Evolutionary conservation across 2,888 invertebrate genomes (phyloP).

Genomic region (Eupithecia centaureata): DNA sequence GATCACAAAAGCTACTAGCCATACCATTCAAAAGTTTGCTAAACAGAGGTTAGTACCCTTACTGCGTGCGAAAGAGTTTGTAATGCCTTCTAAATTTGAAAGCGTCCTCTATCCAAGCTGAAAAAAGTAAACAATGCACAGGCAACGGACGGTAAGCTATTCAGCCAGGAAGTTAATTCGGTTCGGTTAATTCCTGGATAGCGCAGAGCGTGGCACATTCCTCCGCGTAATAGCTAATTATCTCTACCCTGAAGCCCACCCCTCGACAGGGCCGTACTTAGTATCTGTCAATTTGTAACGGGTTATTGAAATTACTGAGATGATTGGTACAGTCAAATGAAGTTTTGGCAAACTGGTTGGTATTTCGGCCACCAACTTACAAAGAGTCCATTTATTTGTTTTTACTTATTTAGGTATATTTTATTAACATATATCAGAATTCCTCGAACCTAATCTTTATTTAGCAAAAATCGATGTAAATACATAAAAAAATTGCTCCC

Average conservation of each 20-base stretch:
- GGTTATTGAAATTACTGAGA: constrained; percentile 4
- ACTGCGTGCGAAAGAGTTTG: background rate
- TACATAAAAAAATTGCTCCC: background rate
- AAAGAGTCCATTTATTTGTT: background rate
- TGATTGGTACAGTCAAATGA: background rate
- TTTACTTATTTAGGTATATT: no score
- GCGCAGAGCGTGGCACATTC: constrained; percentile 60
- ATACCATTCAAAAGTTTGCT: background rate
- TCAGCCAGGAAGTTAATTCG: constrained; percentile 52
- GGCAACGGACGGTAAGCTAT: constrained; percentile 18
- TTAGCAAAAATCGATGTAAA: background rate
- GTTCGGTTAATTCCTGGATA: constrained; percentile 60
- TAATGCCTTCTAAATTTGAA: background rate
- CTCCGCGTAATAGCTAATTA: constrained; percentile 77
- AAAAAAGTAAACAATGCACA: constrained; percentile 1
- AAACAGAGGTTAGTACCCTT: background rate
- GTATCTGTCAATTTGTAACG: constrained; percentile 15
- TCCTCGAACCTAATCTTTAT: background rate
- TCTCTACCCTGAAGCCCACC: constrained; percentile 54
- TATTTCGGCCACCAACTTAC: background rate
- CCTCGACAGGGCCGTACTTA: constrained; percentile 43
- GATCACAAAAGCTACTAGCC: background rate
- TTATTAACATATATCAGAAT: background rate
- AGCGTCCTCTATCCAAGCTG: background rate
- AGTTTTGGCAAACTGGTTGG: background rate